These are phyloP conservation scores for Rhinolophus sinicus DNA, from an alignment of 2,113 vertebrate species.

Conservation along the genomic window DNA sequence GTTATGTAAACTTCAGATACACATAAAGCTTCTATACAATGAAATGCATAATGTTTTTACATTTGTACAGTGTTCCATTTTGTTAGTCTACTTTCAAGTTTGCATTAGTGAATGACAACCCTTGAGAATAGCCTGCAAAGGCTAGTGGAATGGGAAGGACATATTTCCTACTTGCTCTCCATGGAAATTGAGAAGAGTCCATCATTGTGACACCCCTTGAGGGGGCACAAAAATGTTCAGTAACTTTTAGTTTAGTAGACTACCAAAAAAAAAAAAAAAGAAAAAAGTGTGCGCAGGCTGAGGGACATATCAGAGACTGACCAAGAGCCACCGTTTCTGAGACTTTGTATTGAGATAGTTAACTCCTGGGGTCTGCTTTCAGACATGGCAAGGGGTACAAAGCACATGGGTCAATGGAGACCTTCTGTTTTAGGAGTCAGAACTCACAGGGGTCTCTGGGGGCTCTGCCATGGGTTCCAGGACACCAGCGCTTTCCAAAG, in stretches of 20 bases:
- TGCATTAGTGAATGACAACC: neutral
- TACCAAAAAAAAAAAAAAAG: neutral
- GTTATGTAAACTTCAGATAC: neutral
- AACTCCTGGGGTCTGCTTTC: neutral
- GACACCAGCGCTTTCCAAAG: neutral
- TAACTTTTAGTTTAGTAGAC: neutral
- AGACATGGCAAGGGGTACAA: neutral
- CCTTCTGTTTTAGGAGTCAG: neutral
- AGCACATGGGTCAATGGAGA: accelerated
- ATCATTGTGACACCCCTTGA: neutral
- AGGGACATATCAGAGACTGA: neutral
- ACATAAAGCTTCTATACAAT: neutral
- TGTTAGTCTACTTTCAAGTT: neutral
- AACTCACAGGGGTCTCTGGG: neutral
- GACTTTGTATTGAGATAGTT: neutral
- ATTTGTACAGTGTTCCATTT: neutral
- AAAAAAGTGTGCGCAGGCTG: neutral
- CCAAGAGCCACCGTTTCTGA: neutral
- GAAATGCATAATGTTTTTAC: neutral
- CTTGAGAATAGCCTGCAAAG: accelerated
- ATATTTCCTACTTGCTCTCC: neutral
- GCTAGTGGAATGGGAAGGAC: neutral
- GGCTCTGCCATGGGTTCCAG: neutral
- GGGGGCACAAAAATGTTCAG: neutral
- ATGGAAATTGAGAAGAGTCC: neutral